Conservation (phyloP, 35 echinoderm and acorn worm species). For the Heliocidaris tuberculata region DNA sequence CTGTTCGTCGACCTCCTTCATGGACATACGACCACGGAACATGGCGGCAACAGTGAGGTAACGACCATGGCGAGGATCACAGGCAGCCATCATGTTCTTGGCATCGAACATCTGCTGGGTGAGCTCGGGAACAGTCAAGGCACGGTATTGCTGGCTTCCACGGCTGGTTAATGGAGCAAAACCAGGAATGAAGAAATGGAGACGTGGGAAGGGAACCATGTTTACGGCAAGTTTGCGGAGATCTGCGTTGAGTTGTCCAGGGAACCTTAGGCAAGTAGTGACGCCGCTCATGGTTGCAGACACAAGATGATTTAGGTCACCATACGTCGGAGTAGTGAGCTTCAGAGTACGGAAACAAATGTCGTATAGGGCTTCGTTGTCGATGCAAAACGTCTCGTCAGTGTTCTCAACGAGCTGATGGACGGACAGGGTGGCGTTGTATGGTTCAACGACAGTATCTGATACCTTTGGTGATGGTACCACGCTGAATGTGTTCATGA, state of each 20-base stretch:
- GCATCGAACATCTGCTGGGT: conserved; percentile 65
- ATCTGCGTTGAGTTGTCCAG: too few species aligned
- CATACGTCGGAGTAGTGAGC: too few species aligned
- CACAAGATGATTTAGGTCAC: too few species aligned
- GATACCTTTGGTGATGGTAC: conserved; percentile 98
- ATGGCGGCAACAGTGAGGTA: conserved; percentile 68
- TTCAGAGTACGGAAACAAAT: too few species aligned
- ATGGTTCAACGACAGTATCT: conserved; percentile 92
- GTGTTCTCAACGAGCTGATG: background rate
- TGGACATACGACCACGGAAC: conserved; percentile 75
- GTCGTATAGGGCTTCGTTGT: too few species aligned
- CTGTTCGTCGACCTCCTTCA: conserved; percentile 73
- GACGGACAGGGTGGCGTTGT: conserved; percentile 37
- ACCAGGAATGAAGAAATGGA: too few species aligned
- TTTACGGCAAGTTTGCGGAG: too few species aligned
- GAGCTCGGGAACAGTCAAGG: too few species aligned
- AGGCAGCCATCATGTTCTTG: conserved; percentile 80
- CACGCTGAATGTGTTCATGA: conserved; percentile 99
- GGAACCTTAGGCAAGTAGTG: too few species aligned
- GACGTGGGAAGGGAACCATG: background rate
- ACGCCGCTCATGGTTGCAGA: too few species aligned
- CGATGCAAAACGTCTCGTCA: background rate
- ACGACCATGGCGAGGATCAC: conserved; percentile 63
- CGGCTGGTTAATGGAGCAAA: too few species aligned
- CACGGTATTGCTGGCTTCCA: too few species aligned